Base-by-base conservation (phyloP, 2,113 vertebrate genomes). In the Cyphomyrus discorhynchus region DNA sequence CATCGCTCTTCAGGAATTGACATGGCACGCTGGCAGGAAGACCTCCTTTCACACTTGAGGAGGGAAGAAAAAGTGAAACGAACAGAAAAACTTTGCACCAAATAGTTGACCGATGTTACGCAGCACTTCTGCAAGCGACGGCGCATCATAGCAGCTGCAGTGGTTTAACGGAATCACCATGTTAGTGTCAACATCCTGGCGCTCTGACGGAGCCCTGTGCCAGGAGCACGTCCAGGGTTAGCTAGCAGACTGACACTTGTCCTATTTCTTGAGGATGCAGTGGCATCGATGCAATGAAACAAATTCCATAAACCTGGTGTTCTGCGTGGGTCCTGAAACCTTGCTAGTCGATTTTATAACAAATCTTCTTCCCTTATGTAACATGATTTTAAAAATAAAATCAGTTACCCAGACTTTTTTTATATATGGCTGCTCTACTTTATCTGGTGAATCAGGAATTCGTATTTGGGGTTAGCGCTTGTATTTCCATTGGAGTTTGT, bases 401-500 rank as follows among this genome's bases (percentile, higher is more conserved):
- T 88, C 35, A 62, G 87, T 88, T 66, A 62, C 53, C 35, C 31
- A 66, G 21, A 39, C 35, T 42, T 87, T 87, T 87, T 87, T 58
- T 87, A 31, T 52, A 39, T 46, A 42, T 89, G 88, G 15, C 56
- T 39, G 47, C 74, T 42, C 77, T 82, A 53, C 80, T 89, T 89
- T 56, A 89, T 80, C 39, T 53, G 52, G 24, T 85, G 52, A 84
- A 56, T 84, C 80, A 47, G 31, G 49, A 52, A 24, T 85, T 35
- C 35, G 7, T 52, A 85, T 88, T 19, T 87, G 21, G 52, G 80
- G 49, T 62, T 89, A 56, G 89, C 3, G 52, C 80, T 80, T 85
- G 89, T 89, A 89, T 85, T 35, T 89, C 27, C 89, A 66, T n/a
- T 89, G 89, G 89, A 89, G 56, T 85, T 58, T 42, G 49, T n/a